Evolutionary conservation across 2,113 vertebrate genomes (phyloP), one percentile per base, ranked within the genome.

Genomic region (Candoia aspera): DNA sequence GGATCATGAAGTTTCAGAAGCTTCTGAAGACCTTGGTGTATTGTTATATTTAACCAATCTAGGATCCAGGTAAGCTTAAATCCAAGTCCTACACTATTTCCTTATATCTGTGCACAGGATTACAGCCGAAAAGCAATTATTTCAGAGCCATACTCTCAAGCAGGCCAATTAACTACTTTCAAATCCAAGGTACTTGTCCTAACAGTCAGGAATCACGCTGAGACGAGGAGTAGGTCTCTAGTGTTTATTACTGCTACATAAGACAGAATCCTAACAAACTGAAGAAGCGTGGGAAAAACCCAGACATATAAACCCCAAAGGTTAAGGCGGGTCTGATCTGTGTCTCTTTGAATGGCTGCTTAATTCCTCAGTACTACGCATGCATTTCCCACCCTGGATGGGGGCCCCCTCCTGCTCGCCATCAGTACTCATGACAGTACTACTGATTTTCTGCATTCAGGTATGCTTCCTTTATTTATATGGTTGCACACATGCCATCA

Each of bases 101-200:
- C 37, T 79, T 37, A 79, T 79, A 79, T 79, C 33, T 79, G 73
- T 79, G 33, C 73, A 79, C 19, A 79, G 6, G 17, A 17, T 79
- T 79, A 79, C 68, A 79, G 33, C 29, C 12, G 13, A 68, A 68
- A n/a, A 68, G 29, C 73, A 79, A 79, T 79, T 79, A 79, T 79
- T 79, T 33, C 73, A 79, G 37, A 79, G 73, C 15, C n/a, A 73
- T 73, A 73, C 15, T 37, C n/a, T 73, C 6, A 73, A 73, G 68
- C 13, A 73, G 33, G n/a, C n/a, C 15, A 79, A 42, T 42, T 33
- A 79, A 79, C 8, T 79, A 79, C 73, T 42, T 79, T 79, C 42
- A 79, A 79, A 79, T 79, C 73, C 73, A 79, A 79, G 37, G 73
- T 79, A n/a, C n/a, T n/a, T n/a, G n/a, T n/a, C n/a, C n/a, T n/a